Evolutionary conservation across 1,140 invertebrate species (phyloP).

Genomic region (Diabrotica undecimpunctata): DNA sequence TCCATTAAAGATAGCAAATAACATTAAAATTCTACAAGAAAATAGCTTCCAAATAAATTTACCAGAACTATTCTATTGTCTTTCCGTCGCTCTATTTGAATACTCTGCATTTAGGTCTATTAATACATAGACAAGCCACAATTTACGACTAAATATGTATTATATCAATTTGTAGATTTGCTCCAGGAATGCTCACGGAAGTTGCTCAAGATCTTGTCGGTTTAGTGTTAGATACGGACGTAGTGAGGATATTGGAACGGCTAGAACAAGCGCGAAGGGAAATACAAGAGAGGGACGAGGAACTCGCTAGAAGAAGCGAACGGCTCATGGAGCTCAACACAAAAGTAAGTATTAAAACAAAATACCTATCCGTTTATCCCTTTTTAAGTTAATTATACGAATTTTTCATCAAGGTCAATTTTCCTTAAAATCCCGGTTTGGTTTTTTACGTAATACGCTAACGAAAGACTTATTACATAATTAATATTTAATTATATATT

Average conservation of each 20-base stretch:
- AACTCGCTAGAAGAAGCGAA: slow-evolving; percentile 75
- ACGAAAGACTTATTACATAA: background rate
- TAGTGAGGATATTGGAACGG: slow-evolving; percentile 76
- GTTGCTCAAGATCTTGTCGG: slow-evolving; percentile 68
- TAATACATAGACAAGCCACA: too few relatives aligned
- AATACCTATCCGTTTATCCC: too few relatives aligned
- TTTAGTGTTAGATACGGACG: slow-evolving; percentile 68
- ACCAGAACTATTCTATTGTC: too few relatives aligned
- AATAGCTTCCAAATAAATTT: too few relatives aligned
- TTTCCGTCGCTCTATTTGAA: too few relatives aligned
- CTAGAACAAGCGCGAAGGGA: slow-evolving; percentile 71
- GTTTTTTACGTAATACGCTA: background rate
- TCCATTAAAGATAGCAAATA: too few relatives aligned
- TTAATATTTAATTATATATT: too few relatives aligned
- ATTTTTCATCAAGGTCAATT: too few relatives aligned
- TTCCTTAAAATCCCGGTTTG: too few relatives aligned
- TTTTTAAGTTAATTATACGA: too few relatives aligned
- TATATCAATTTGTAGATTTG: slow-evolving; percentile 31
- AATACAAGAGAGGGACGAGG: slow-evolving; percentile 69
- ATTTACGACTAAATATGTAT: background rate
- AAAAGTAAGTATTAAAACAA: slow-evolving; percentile 56
- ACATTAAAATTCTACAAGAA: too few relatives aligned
- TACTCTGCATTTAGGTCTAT: too few relatives aligned
- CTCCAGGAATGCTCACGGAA: slow-evolving; percentile 45
- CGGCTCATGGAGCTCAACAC: slow-evolving; percentile 74